Conservation (phyloP, 2,888 invertebrate genomes). For the Agonopterix alstromeriana region DNA sequence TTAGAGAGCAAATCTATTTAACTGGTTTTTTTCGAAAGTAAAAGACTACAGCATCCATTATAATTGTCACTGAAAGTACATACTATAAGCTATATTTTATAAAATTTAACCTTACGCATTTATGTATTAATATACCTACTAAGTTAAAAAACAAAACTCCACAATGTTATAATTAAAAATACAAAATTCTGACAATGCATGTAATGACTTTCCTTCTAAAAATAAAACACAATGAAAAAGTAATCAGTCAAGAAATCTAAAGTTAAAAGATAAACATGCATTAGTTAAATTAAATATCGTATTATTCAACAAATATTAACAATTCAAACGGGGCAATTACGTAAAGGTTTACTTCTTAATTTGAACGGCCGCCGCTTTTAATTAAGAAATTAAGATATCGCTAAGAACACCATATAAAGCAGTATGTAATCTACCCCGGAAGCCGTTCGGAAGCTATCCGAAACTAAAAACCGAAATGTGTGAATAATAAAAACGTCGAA, state of each 20-base stretch:
- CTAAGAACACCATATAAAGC: conserved; percentile 50
- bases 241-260: too few relatives aligned
- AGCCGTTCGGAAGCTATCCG: conserved; percentile 58
- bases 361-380: conserved; percentile 38
- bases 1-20: too few relatives aligned
- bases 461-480: conserved; percentile 47
- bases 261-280: conserved; percentile 1
- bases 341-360: conserved; percentile 29
- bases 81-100: too few relatives aligned
- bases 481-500: conserved; percentile 45
- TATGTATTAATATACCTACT: too few relatives aligned
- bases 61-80: too few relatives aligned
- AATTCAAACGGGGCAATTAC: conserved; percentile 22
- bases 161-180: too few relatives aligned
- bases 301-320: conserved; percentile 16
- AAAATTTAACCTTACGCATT: too few relatives aligned
- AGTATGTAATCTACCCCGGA: conserved; percentile 63
- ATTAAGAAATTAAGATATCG: conserved; percentile 71
- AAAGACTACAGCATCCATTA: too few relatives aligned
- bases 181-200: neutral
- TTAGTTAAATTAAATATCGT: conserved; percentile 4
- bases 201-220: neutral
- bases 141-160: too few relatives aligned
- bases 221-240: neutral
- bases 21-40: too few relatives aligned